Percentiles rank a stretch among this genome's conserved stretches.
These are phyloP conservation scores for Alectoris magna DNA, from an alignment of 2,797 vertebrate genomes.

Conservation along the genomic window DNA sequence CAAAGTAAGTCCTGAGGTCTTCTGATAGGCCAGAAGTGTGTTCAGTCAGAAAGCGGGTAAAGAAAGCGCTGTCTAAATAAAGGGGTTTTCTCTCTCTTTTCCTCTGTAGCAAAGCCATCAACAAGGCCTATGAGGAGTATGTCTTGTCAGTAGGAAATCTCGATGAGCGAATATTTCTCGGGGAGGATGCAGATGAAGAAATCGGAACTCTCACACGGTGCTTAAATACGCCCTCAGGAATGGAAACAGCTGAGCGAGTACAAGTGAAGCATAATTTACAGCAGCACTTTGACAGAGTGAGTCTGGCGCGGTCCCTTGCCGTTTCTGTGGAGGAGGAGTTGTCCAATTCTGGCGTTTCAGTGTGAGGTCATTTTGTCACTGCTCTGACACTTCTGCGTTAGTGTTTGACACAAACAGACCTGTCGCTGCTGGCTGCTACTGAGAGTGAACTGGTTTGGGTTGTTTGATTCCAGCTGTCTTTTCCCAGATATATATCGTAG, in stretches of 20 bases:
- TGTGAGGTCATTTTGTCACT: not conserved
- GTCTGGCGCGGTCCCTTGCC: not conserved
- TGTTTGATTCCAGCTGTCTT: not conserved
- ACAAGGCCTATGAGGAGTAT: slow-evolving; percentile 92
- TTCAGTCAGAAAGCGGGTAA: not conserved
- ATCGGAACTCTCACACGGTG: slow-evolving; percentile 89
- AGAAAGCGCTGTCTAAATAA: not conserved
- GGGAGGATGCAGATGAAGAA: slow-evolving; percentile 90
- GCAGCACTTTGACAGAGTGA: slow-evolving; percentile 84
- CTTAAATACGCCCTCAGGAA: slow-evolving; percentile 75
- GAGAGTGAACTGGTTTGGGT: not conserved
- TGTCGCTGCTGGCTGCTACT: not conserved
- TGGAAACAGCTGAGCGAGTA: slow-evolving; percentile 77
- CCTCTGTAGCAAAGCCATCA: slow-evolving; percentile 86
- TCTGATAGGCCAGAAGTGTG: not conserved
- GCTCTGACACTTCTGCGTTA: accelerated
- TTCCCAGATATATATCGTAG: not conserved
- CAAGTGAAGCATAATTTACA: slow-evolving; percentile 78
- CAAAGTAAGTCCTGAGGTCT: not conserved
- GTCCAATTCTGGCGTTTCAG: not conserved
- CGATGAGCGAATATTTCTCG: slow-evolving; percentile 93
- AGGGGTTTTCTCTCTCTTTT: not conserved
- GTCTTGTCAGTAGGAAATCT: slow-evolving; percentile 90
- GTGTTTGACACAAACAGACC: not conserved
- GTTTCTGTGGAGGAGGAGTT: not conserved